Evolutionary conservation across 2,797 vertebrate genomes (phyloP), one percentile per base, ranked within the genome.

Genomic region (Thalassophryne amazonica): DNA sequence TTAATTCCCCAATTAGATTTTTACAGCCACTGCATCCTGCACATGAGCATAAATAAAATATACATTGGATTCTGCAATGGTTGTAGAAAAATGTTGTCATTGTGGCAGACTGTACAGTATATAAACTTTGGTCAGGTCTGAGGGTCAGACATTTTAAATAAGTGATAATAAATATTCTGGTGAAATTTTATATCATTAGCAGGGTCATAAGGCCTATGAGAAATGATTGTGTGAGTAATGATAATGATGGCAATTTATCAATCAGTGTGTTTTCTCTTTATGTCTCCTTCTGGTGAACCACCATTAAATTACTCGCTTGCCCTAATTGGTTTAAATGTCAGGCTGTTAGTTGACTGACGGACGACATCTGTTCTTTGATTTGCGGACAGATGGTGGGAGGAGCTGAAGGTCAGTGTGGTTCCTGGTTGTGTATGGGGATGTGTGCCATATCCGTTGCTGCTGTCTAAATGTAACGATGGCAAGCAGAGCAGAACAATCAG

Each of bases 321-420:
- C 68, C 61, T 86, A 86, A 88, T 87, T 83, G 80, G 67, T 74
- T 70, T 73, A 86, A 87, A 84, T 80, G 78, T 78, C 56, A 51
- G 35, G 48, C 57, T 70, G 74, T 86, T 83, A 77, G 69, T 73
- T 81, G 81, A 85, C 57, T 76, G 86, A 63, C 80, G 77, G 71
- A 50, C 54, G 81, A 75, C 86, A 85, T 79, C 83, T 87, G 86
- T 65, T 84, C 75, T 65, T 50, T 83, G 79, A 86, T 84, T 78
- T 76, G 68, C 79, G 58, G 74, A 79, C 81, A 85, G 80, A 83
- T 86, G 85, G 79, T 76, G 71, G 78, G 76, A 69, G 66, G 79
- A 62, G 60, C 52, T 84, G 73, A 88, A 88, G 83, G 86, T 88
- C 86, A 80, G 50, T 19, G 4, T 50, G 60, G 56, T 55, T 52